A percentile compares a stretch with the other conserved stretches of the same genome.
These are phyloP conservation scores for Microcebus lehilahytsara DNA, from an alignment of 2,113 vertebrate genomes.

Conservation along the genomic window DNA sequence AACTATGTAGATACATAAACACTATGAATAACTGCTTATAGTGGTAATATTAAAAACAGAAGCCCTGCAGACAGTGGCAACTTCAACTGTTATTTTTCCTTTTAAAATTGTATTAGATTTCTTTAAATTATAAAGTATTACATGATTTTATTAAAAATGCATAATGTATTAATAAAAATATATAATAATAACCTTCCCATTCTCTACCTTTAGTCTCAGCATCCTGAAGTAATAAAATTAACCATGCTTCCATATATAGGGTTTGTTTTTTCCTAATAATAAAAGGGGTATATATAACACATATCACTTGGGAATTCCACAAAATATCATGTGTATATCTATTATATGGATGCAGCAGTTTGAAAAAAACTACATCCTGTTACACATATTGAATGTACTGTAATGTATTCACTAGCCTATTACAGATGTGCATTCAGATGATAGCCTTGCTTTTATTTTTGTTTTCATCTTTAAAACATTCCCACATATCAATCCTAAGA, in stretches of 20 bases:
- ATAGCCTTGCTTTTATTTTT: neutral
- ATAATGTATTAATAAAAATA: neutral
- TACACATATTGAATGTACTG: neutral
- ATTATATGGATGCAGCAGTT: neutral
- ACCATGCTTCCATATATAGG: neutral
- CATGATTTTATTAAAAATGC: neutral
- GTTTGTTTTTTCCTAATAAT: neutral
- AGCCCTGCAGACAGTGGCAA: slow-evolving; percentile 26
- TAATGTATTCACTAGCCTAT: neutral
- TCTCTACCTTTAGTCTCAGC: neutral
- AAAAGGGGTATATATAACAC: neutral
- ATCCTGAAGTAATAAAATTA: neutral
- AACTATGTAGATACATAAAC: slow-evolving; percentile 18
- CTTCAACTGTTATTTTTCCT: slow-evolving; percentile 45
- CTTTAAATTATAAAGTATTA: neutral
- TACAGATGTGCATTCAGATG: neutral
- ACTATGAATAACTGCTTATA: slow-evolving; percentile 54
- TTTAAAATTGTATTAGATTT: neutral
- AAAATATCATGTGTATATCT: neutral
- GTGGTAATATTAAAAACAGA: slow-evolving; percentile 17
- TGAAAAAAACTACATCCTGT: neutral
- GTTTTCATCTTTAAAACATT: neutral
- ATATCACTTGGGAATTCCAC: neutral
- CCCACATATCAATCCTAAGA: neutral
- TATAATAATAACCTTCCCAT: neutral